phyloP scores from a whole-genome alignment of 2,797 vertebrate genomes.

The Otolemur crassicaudatus region DNA sequence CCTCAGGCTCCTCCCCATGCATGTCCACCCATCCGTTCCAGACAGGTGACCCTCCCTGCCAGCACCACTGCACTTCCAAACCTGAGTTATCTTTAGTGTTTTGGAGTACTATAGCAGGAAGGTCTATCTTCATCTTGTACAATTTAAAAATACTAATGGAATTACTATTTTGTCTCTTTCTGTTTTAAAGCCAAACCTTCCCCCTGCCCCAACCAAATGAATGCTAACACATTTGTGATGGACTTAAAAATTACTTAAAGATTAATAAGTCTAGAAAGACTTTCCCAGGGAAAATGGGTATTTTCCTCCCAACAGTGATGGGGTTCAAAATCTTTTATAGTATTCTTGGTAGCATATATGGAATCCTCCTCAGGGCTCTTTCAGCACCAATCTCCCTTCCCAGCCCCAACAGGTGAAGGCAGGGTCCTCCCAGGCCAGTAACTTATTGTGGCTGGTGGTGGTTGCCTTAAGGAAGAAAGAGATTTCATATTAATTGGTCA shows the following conservation, averaged over 20 bases:
- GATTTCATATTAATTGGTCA: neutral
- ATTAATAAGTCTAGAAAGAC: constrained; percentile 29
- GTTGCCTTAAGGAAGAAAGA: neutral
- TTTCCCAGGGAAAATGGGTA: neutral
- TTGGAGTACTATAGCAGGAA: constrained; percentile 26
- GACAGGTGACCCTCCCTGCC: neutral
- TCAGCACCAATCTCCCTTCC: neutral
- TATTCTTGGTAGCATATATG: neutral
- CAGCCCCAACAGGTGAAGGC: neutral
- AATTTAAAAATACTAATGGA: constrained; percentile 38
- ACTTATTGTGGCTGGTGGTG: neutral
- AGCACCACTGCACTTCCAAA: neutral
- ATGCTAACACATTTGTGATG: neutral
- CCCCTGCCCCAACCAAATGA: neutral
- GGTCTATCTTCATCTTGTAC: constrained; percentile 25
- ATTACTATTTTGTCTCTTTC: constrained; percentile 35
- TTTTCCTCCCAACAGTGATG: neutral
- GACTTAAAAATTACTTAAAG: constrained; percentile 34
- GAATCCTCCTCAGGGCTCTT: neutral
- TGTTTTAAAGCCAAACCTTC: constrained; percentile 35
- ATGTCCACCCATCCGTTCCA: neutral
- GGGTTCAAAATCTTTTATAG: neutral
- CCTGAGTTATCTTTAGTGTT: too few relatives aligned
- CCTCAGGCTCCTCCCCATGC: neutral
- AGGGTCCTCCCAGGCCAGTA: neutral